Base-by-base conservation (phyloP, 2,797 vertebrate genomes). In the Tapirus indicus region DNA sequence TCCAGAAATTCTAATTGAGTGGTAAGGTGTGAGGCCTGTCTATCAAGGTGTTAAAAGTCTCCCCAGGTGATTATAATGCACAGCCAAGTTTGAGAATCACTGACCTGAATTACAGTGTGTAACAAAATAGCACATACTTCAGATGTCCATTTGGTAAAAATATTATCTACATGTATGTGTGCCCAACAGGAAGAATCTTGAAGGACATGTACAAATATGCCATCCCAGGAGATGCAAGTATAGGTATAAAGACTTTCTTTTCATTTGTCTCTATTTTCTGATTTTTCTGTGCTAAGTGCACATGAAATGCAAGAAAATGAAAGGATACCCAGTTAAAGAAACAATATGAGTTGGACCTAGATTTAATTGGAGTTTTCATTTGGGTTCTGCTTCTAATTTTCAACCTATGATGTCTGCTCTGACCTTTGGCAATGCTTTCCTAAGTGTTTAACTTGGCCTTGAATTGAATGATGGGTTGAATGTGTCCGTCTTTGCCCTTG, bases 271-370 rank as follows among this genome's bases (percentile, higher is more conserved):
- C 68, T 69, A 29, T 87, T 91, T 74, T 66, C 17, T 16, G 5
- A 87, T 60, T 94, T 69, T 92, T 72, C 41, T 64, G 52, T 82
- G 64, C 12, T 83, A 64, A 66, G n/a, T 13, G 7, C 64, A 27
- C 3, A 20, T 29, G 77, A 75, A 95, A 94, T 69, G 23, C 32
- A 95, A 86, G 18, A 66, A 78, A 69, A 69, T 71, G 68, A 96
- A 89, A 82, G 14, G 85, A 96, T 87, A 71, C 6, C 20, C 56
- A 95, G 14, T 82, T 66, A 89, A 68, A 84, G 32, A 74, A 88
- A 89, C 38, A 79, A 64, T 75, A 7, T 35, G 32, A 88, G 47
- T 69, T 69, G 27, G 44, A 41, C 82, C 32, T 95, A 68, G 52
- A 68, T 77, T 78, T 47, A 56, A 38, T 77, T 60, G n/a, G 54